Conservation (phyloP, 1,140 invertebrate genomes). For the Drosophila melanica region DNA sequence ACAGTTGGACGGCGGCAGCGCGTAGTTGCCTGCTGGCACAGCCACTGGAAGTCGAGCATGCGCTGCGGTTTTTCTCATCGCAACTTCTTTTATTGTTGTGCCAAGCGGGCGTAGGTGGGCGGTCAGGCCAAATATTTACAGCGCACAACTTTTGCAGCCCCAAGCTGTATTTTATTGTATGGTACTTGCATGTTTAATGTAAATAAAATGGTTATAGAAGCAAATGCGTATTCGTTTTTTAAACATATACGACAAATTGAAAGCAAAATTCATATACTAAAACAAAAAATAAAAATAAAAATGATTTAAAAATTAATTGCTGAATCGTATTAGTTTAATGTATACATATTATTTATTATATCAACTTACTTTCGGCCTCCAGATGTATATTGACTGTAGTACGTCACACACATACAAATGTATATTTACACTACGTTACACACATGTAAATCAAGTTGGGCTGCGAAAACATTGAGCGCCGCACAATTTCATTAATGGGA, state of each 20-base stretch:
- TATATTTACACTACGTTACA: not conserved
- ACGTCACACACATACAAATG: slow-evolving; percentile 28
- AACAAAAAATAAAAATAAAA: not conserved
- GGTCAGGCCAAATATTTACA: slow-evolving; percentile 68
- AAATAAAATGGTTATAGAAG: slow-evolving; percentile 27
- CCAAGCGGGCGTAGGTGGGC: slow-evolving; percentile 26
- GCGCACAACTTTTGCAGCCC: slow-evolving; percentile 63
- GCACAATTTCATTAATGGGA: slow-evolving; percentile 70
- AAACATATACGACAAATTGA: not conserved
- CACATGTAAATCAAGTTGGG: slow-evolving; percentile 51
- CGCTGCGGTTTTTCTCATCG: slow-evolving; percentile 56
- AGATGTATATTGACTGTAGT: slow-evolving; percentile 3
- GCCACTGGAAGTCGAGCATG: slow-evolving; percentile 68
- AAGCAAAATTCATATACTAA: not conserved
- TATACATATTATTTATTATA: not conserved
- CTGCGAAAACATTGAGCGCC: slow-evolving; percentile 47
- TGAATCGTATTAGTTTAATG: not conserved
- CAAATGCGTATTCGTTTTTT: slow-evolving; percentile 1
- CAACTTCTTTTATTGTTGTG: slow-evolving; percentile 12
- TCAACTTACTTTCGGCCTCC: not conserved
- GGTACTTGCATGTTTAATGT: slow-evolving; percentile 27
- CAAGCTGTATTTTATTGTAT: slow-evolving; percentile 64
- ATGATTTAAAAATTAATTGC: not conserved
- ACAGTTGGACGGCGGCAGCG: slow-evolving; percentile 22
- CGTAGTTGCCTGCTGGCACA: slow-evolving; percentile 49